Evolutionary conservation across 2,888 invertebrate genomes (phyloP).

Genomic region (Drosophila anceps): DNA sequence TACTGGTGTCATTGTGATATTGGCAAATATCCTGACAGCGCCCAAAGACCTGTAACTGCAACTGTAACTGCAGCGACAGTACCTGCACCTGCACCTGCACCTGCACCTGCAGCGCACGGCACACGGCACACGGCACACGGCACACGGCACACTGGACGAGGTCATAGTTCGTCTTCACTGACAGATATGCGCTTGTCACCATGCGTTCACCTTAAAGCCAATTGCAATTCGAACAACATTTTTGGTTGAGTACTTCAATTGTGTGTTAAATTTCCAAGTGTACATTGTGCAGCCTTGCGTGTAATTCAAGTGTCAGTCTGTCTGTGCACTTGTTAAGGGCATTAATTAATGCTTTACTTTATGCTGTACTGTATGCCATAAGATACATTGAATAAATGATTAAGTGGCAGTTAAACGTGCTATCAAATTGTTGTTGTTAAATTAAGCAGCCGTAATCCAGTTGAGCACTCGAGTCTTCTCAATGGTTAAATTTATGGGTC

Average conservation of each 20-base stretch:
- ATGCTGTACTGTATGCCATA: conserved; percentile 13
- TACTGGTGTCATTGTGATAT: conserved; percentile 66
- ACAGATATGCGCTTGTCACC: conserved; percentile 32
- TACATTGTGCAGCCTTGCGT: conserved; percentile 13
- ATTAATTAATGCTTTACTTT: conserved; percentile 26
- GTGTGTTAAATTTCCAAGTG: not conserved
- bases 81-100: conserved; percentile 12
- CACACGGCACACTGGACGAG: not conserved
- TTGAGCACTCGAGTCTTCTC: conserved; percentile 38
- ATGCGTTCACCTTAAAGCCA: not conserved
- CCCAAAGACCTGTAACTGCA: conserved; percentile 19
- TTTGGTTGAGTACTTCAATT: conserved; percentile 12
- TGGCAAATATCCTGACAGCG: conserved; percentile 36
- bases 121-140: not conserved
- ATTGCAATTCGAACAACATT: not conserved
- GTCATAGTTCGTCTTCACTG: conserved; percentile 31
- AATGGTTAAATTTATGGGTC: conserved; percentile 46
- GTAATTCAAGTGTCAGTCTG: conserved; percentile 28
- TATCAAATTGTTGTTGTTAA: conserved; percentile 62
- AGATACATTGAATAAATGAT: conserved; percentile 52
- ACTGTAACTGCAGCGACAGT: conserved; percentile 4
- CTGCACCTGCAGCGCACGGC: no score
- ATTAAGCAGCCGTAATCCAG: conserved; percentile 56
- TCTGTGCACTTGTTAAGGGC: conserved; percentile 9
- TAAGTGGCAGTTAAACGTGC: conserved; percentile 56